phyloP scores from a whole-genome alignment of 1,140 invertebrate genomes.

The Mya arenaria region DNA sequence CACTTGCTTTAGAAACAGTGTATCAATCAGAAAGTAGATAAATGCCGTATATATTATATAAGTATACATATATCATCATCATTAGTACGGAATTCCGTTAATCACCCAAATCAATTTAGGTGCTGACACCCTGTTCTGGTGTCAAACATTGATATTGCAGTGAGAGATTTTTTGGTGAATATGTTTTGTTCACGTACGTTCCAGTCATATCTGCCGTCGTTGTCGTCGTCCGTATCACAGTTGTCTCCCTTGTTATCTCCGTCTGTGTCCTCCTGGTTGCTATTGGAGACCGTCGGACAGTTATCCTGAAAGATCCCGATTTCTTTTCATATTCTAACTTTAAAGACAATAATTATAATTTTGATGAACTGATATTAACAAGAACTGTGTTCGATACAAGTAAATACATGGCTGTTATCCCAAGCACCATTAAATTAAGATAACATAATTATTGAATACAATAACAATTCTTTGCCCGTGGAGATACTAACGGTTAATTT shows the following conservation, averaged over 20 bases:
- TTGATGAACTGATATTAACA: background rate
- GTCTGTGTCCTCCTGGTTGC: slow-evolving; percentile 60
- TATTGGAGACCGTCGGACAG: slow-evolving; percentile 57
- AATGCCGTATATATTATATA: too few relatives aligned
- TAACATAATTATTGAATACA: background rate
- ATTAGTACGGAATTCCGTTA: too few relatives aligned
- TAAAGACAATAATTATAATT: background rate
- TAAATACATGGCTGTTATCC: background rate
- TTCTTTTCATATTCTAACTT: background rate
- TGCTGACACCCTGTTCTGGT: too few relatives aligned
- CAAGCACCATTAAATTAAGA: background rate
- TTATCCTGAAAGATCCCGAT: slow-evolving; percentile 55
- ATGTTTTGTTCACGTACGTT: too few relatives aligned
- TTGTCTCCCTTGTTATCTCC: slow-evolving; percentile 59
- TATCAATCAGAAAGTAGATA: too few relatives aligned
- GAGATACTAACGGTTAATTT: background rate
- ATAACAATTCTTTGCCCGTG: background rate
- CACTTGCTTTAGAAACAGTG: too few relatives aligned
- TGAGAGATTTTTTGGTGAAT: too few relatives aligned
- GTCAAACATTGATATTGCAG: too few relatives aligned
- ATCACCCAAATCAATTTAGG: too few relatives aligned
- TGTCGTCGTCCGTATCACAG: slow-evolving; percentile 68
- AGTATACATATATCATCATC: too few relatives aligned
- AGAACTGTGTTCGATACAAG: background rate
- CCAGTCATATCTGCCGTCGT: slow-evolving; percentile 61